Conservation (phyloP, 2,888 invertebrate genomes). For the Sepioteuthis lessoniana region DNA sequence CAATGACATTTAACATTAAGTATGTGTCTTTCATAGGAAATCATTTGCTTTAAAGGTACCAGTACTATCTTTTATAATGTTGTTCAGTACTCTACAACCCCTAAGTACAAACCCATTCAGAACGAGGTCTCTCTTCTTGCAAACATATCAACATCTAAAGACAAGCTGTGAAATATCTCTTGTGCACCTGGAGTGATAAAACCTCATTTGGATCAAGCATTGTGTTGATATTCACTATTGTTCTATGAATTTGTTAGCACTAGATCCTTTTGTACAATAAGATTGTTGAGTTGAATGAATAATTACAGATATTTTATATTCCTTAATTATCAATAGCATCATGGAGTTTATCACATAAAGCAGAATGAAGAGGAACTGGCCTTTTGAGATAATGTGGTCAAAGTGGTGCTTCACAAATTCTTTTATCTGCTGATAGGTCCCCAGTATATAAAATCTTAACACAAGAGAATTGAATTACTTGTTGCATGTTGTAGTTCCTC, state of each 20-base stretch:
- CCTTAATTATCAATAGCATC: neutral
- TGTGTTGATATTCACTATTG: neutral
- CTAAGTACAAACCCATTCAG: neutral
- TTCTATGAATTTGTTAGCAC: neutral
- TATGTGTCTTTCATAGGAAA: no score
- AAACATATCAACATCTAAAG: neutral
- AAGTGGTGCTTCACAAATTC: neutral
- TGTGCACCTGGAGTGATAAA: neutral
- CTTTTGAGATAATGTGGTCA: neutral
- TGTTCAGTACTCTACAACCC: neutral
- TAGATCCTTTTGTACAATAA: neutral
- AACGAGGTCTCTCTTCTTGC: neutral
- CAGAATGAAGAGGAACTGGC: neutral
- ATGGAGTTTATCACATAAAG: neutral
- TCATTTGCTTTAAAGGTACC: no score
- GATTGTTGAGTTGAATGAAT: neutral
- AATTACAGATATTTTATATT: neutral
- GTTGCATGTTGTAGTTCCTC: neutral
- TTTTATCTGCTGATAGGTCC: neutral
- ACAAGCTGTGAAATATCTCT: neutral
- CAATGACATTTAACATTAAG: no score
- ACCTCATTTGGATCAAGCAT: neutral
- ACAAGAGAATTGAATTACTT: neutral
- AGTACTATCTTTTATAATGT: no score
- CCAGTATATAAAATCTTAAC: neutral